Evolutionary conservation across 2,888 invertebrate genomes (phyloP).

Genomic region (Craniophora ligustri): DNA sequence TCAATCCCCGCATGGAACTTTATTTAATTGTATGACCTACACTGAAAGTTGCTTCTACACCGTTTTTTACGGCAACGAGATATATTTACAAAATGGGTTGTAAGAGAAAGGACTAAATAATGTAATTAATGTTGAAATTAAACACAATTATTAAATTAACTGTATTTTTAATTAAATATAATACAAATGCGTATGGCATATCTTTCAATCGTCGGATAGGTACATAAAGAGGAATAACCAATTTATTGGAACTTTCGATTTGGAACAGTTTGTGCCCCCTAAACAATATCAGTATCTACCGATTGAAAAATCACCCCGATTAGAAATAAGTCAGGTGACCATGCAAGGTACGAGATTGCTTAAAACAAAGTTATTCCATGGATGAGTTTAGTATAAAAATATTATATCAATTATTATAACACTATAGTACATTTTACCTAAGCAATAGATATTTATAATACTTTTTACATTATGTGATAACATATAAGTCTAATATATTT

Average conservation of each 20-base stretch:
- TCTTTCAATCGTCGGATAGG: neutral
- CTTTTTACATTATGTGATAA: constrained; percentile 42
- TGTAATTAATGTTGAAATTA: neutral
- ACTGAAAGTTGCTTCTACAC: no score
- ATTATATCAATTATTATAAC: constrained; percentile 56
- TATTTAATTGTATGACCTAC: no score
- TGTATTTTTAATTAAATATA: constrained; percentile 53
- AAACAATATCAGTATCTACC: neutral
- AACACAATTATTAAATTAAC: constrained; percentile 35
- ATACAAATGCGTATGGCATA: constrained; percentile 43
- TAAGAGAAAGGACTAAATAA: no score
- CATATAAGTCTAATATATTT: constrained; percentile 34
- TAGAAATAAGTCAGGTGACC: constrained; percentile 39
- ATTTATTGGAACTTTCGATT: neutral
- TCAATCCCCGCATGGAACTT: no score
- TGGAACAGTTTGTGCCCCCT: no score
- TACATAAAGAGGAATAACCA: neutral
- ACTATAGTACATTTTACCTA: constrained; percentile 51
- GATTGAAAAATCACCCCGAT: neutral
- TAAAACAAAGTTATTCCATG: constrained; percentile 47
- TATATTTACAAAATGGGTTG: no score
- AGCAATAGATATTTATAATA: constrained; percentile 43
- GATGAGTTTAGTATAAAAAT: constrained; percentile 65
- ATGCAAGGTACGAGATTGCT: constrained; percentile 27
- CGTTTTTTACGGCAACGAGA: no score